phyloP scores from a whole-genome alignment of 1,140 invertebrate species.

The Bombus breviceps region DNA sequence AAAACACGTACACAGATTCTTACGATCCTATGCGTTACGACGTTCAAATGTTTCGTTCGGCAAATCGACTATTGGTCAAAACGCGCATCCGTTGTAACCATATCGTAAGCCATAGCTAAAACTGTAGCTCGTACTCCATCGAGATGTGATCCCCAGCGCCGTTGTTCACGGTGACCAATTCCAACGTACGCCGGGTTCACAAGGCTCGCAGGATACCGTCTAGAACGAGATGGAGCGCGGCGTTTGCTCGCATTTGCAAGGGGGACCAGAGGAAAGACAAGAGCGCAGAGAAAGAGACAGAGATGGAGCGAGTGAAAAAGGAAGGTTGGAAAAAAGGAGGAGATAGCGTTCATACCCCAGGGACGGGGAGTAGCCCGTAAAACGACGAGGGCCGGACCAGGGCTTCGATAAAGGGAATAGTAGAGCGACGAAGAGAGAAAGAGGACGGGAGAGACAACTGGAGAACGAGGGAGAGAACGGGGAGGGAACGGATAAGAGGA shows the following conservation, averaged over 20 bases:
- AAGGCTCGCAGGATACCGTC: conserved; percentile 51
- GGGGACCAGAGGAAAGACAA: conserved; percentile 26
- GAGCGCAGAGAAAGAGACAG: not conserved
- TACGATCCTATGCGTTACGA: too few species aligned
- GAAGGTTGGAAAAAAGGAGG: conserved; percentile 38
- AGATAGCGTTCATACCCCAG: conserved; percentile 56
- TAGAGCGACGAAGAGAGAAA: conserved; percentile 8
- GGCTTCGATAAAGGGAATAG: conserved; percentile 32
- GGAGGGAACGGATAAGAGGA: conserved; percentile 80
- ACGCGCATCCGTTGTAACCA: not conserved
- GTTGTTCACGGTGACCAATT: conserved; percentile 43
- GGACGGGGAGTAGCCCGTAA: conserved; percentile 59
- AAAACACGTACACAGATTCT: too few species aligned
- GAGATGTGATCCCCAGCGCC: not conserved
- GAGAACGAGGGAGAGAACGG: conserved; percentile 60
- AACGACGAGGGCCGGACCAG: conserved; percentile 37
- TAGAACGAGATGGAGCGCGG: conserved; percentile 57
- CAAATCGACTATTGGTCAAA: too few species aligned
- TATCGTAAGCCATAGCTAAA: not conserved
- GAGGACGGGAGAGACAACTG: conserved; percentile 24
- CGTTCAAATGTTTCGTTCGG: too few species aligned
- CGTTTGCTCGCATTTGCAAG: conserved; percentile 42
- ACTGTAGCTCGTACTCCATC: not conserved
- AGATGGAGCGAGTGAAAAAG: not conserved
- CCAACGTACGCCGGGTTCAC: conserved; percentile 7